A percentile compares a stretch with the other conserved stretches of the same genome.
Evolutionary conservation across 2,888 invertebrate species (phyloP).

Genomic region (Parnassius mnemosyne): DNA sequence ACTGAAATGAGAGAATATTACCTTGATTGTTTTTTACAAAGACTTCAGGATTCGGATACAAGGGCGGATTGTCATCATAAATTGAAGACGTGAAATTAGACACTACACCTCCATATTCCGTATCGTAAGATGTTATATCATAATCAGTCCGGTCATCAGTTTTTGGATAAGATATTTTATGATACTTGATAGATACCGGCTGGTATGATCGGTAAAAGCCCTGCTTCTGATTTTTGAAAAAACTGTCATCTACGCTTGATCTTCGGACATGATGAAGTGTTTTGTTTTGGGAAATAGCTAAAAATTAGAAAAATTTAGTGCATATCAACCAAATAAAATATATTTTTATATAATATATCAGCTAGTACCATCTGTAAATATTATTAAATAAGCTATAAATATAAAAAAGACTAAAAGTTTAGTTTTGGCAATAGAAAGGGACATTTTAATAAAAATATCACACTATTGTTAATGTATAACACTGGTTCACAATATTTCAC

Average conservation of each 20-base stretch:
- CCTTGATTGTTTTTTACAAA: constrained; percentile 58
- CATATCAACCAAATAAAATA: constrained; percentile 8
- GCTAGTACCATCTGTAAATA: constrained; percentile 40
- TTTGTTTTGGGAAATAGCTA: constrained; percentile 59
- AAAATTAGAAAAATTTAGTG: constrained; percentile 32
- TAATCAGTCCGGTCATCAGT: constrained; percentile 63
- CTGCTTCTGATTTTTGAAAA: constrained; percentile 55
- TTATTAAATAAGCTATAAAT: constrained; percentile 40
- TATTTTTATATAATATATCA: background rate
- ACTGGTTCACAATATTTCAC: constrained; percentile 12
- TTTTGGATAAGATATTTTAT: constrained; percentile 58
- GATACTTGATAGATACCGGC: constrained; percentile 61
- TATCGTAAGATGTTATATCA: constrained; percentile 68
- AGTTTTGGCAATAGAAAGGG: constrained; percentile 36
- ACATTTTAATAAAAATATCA: constrained; percentile 9
- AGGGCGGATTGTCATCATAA: constrained; percentile 72
- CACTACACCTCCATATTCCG: constrained; percentile 72
- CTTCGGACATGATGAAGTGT: constrained; percentile 55
- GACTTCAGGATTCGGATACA: constrained; percentile 74
- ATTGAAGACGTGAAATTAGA: constrained; percentile 75
- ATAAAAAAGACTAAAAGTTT: constrained; percentile 39
- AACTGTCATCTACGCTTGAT: constrained; percentile 49
- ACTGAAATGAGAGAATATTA: constrained; percentile 31
- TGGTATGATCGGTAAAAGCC: constrained; percentile 66
- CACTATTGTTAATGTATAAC: background rate